A percentile compares a stretch with the other conserved stretches of the same genome.
phyloP scores from a whole-genome alignment of 2,113 vertebrate species.

The Nycticebus coucang region DNA sequence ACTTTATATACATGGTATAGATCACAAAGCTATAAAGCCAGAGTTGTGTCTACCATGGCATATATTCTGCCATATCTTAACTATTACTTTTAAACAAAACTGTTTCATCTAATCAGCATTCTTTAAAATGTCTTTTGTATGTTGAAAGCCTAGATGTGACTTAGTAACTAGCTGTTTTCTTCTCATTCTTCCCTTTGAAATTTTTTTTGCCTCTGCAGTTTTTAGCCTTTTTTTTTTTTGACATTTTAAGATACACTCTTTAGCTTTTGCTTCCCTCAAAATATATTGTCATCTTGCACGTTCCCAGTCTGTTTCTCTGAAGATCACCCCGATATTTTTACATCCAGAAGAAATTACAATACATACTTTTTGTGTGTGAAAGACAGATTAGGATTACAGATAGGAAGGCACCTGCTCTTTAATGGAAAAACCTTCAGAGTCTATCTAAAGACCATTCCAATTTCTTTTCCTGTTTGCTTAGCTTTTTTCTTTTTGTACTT shows the following conservation, averaged over 20 bases:
- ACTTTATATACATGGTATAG: background rate
- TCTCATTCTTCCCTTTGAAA: background rate
- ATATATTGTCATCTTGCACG: background rate
- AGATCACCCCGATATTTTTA: background rate
- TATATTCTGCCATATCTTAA: background rate
- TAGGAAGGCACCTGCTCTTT: background rate
- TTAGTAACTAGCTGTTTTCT: background rate
- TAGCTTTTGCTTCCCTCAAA: background rate
- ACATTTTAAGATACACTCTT: background rate
- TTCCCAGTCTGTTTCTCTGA: background rate
- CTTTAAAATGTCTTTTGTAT: conserved; percentile 15
- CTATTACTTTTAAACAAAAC: background rate
- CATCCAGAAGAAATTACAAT: background rate
- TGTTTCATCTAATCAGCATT: background rate
- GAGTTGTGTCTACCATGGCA: background rate
- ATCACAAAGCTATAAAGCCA: background rate
- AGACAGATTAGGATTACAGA: background rate
- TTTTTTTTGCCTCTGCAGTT: conserved; percentile 40
- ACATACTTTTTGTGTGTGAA: background rate
- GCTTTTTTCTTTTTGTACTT: conserved; percentile 21
- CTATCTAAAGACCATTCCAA: background rate
- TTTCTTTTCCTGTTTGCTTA: conserved; percentile 21
- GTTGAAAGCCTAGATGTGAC: background rate
- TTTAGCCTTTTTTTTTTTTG: background rate
- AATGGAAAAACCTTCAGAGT: background rate